Percentiles rank a stretch among this genome's conserved stretches.
Evolutionary conservation across 2,797 vertebrate species (phyloP).

Genomic region (Margarornis squamiger): DNA sequence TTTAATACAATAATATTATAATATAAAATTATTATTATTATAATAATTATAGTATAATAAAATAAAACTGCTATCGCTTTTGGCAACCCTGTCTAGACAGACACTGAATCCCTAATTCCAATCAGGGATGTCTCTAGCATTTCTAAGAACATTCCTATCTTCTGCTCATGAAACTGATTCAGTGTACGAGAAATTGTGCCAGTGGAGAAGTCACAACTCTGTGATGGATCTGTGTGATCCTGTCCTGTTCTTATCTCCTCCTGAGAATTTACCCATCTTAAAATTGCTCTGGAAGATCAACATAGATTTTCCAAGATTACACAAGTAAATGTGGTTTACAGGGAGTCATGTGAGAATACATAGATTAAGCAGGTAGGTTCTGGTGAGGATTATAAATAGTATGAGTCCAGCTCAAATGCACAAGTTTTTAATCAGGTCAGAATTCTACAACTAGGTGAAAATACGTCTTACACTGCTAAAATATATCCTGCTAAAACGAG

Average conservation of each 20-base stretch:
- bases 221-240: background rate
- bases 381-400: background rate
- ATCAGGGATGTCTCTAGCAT: background rate
- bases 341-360: background rate
- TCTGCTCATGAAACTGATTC: background rate
- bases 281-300: background rate
- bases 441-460: background rate
- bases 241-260: background rate
- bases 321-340: background rate
- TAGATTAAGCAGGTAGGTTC: background rate
- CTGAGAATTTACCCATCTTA: background rate
- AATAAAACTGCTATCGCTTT: background rate
- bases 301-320: background rate
- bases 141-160: background rate
- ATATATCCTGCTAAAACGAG: background rate
- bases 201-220: background rate
- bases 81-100: background rate
- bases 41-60: background rate
- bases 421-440: background rate
- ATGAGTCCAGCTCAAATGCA: background rate
- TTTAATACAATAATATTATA: background rate
- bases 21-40: background rate
- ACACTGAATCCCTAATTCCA: background rate
- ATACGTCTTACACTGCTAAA: background rate
- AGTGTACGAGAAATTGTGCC: background rate